Percentiles rank a stretch among this genome's conserved stretches.
phyloP scores from a whole-genome alignment of 2,797 vertebrate genomes.

The Karalla daura region DNA sequence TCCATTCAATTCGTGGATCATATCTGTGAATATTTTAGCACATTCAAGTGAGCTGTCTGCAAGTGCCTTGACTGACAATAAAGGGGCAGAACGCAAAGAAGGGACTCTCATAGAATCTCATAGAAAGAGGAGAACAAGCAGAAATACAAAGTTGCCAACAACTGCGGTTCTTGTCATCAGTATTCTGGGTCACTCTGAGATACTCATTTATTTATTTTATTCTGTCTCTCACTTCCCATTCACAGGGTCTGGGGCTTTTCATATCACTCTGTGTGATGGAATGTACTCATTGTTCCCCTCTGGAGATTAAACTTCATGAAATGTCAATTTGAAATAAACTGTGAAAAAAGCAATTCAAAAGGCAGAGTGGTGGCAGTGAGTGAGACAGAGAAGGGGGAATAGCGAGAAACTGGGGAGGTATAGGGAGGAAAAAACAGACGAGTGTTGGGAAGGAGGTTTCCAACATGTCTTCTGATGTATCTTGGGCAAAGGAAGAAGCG shows the following conservation, averaged over 20 bases:
- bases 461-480: slow-evolving; percentile 33
- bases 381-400: slow-evolving; percentile 9
- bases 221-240: slow-evolving; percentile 61
- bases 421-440: neutral
- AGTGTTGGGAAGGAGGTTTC: neutral
- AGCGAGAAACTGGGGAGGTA: slow-evolving; percentile 1
- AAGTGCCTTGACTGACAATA: slow-evolving; percentile 50
- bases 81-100: slow-evolving; percentile 9
- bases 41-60: slow-evolving; percentile 19
- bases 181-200: slow-evolving; percentile 60
- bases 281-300: slow-evolving; percentile 65
- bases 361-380: slow-evolving; percentile 7
- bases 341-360: slow-evolving; percentile 47
- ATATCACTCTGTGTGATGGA: slow-evolving; percentile 66
- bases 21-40: slow-evolving; percentile 47
- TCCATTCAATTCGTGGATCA: slow-evolving; percentile 31
- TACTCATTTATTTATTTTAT: slow-evolving; percentile 68
- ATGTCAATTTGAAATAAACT: slow-evolving; percentile 77
- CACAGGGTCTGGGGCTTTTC: slow-evolving; percentile 60
- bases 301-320: slow-evolving; percentile 73
- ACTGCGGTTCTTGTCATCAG: slow-evolving; percentile 49
- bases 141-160: slow-evolving; percentile 48
- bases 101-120: slow-evolving; percentile 4
- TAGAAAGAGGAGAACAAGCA: slow-evolving; percentile 22
- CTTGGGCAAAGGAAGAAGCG: slow-evolving; percentile 9